Base-by-base conservation (phyloP, 2,888 invertebrate genomes). In the Melieria crassipennis region DNA sequence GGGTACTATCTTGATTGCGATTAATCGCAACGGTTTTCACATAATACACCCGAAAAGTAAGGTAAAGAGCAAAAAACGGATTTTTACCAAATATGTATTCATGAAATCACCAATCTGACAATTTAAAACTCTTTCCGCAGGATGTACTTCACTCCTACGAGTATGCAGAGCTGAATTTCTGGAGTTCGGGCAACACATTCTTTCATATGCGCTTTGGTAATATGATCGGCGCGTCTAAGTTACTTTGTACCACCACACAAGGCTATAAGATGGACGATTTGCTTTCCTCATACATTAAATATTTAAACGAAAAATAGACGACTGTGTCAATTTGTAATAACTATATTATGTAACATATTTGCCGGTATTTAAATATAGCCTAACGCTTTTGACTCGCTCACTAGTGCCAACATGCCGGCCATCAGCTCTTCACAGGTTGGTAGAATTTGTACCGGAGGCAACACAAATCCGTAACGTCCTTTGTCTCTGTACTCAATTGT, bases 191-290 rank as follows among this genome's bases (percentile, higher is more conserved):
- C 10, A 97, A 96, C 85, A 97, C 95, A 0, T 98, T 94, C 84
- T 98, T 98, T 89, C 95, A 96, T 82, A 92, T 97, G 89, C 96
- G 97, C 0, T 94, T 98, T 81, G 97, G 97, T n/a, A 97, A 96
- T 84, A 91, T 98, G 84, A 92, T 98, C 79, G 91, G 94, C 61
- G 96, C 96, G 69, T 94, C 93, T 46, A 97, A 97, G 85, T 88
- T 93, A 71, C 89, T 98, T 3, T 97, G 96, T 84, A 96, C 97
- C 88, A 98, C 97, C 4, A 92, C 93, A 0, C 89, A 96, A 81
- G 98, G 97, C 52, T 97, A 98, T 88, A 98, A 98, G 89, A 97
- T 98, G 94, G 97, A 98, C 84, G 97, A 98, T 86, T 90, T 98
- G 67, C 90, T 98, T 80, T 94, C 97, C 10, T 97, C 97, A 0